These are phyloP conservation scores for Microctonus aethiopoides DNA, from an alignment of 2,888 invertebrate species.

Conservation along the genomic window DNA sequence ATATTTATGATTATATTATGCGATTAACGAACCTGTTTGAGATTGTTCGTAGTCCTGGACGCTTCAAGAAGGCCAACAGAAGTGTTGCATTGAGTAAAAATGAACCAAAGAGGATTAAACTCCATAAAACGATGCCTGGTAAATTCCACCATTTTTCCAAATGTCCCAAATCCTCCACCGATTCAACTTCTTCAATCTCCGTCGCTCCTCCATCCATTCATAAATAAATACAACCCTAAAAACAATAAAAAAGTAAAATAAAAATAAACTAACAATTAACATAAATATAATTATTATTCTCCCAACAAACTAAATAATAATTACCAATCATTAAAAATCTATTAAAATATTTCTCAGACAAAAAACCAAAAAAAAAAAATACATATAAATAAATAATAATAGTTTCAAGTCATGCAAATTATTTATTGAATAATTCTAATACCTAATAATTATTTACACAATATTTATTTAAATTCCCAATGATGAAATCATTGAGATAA, in stretches of 20 bases:
- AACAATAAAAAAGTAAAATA: not conserved
- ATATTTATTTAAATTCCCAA: too few relatives aligned
- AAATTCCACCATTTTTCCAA: constrained; percentile 62
- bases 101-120: constrained; percentile 73
- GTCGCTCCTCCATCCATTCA: constrained; percentile 67
- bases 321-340: too few relatives aligned
- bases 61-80: constrained; percentile 78
- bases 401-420: too few relatives aligned
- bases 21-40: constrained; percentile 78
- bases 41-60: constrained; percentile 80
- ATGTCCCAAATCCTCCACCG: constrained; percentile 58
- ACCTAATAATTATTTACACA: too few relatives aligned
- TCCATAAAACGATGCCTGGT: constrained; percentile 58
- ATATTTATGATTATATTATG: constrained; percentile 41
- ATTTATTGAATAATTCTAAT: too few relatives aligned
- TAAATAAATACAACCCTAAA: constrained; percentile 61
- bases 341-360: too few relatives aligned
- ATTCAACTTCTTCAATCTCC: constrained; percentile 60
- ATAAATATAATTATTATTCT: not conserved
- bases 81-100: constrained; percentile 79
- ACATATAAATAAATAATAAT: too few relatives aligned
- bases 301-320: too few relatives aligned
- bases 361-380: too few relatives aligned
- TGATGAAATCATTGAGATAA: too few relatives aligned
- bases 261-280: not conserved